A percentile compares a stretch with the other conserved stretches of the same genome.
These are phyloP conservation scores for Phrynocephalus versicolor DNA, from an alignment of 2,113 vertebrate species.

Conservation along the genomic window DNA sequence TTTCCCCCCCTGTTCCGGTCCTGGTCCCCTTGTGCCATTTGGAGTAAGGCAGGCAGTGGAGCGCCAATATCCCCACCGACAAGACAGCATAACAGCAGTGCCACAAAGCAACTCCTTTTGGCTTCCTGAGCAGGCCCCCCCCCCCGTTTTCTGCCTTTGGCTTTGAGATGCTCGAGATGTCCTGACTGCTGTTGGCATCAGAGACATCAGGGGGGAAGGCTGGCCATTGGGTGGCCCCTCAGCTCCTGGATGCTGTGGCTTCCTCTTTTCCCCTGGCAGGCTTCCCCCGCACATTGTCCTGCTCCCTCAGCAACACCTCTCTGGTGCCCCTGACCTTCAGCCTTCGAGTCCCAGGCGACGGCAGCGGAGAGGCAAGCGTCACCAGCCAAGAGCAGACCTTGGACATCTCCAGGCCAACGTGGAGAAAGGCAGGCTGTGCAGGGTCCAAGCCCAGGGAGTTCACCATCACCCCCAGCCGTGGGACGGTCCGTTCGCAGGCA, in stretches of 20 bases:
- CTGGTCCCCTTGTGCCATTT: no score
- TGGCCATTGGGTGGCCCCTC: background rate
- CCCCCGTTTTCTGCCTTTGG: no score
- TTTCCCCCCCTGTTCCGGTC: no score
- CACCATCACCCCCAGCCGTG: slow-evolving; percentile 69
- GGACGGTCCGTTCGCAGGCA: slow-evolving; percentile 72
- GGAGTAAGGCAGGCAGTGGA: no score
- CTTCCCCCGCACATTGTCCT: slow-evolving; percentile 78
- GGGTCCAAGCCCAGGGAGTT: slow-evolving; percentile 77
- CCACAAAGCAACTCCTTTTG: no score
- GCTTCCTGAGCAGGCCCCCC: no score
- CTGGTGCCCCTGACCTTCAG: slow-evolving; percentile 82
- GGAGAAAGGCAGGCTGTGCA: slow-evolving; percentile 48
- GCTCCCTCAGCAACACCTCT: slow-evolving; percentile 82
- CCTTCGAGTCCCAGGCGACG: slow-evolving; percentile 81
- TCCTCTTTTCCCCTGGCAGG: slow-evolving; percentile 63
- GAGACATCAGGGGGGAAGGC: background rate
- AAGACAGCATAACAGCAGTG: no score
- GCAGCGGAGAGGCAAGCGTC: slow-evolving; percentile 71
- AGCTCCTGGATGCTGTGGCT: background rate
- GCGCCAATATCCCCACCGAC: no score
- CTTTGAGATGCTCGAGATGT: background rate
- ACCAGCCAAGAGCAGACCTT: slow-evolving; percentile 55
- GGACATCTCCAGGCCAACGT: slow-evolving; percentile 25
- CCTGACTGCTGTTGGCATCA: no score